Evolutionary conservation across 2,113 vertebrate genomes (phyloP), one percentile per base, ranked within the genome.

Genomic region (Rafetus swinhoei): DNA sequence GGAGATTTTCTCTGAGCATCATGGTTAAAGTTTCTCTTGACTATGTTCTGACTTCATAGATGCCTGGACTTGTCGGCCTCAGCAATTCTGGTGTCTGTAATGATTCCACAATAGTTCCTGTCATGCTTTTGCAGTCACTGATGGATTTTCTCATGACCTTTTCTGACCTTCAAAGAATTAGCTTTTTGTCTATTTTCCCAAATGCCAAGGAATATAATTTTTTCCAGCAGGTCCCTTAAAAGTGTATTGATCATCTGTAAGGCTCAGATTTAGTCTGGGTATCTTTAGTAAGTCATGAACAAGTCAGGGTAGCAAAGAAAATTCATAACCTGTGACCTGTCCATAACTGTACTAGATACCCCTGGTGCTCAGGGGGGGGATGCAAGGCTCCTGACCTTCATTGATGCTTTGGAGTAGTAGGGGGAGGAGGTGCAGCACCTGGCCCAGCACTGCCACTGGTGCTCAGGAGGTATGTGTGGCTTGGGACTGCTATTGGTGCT

Each of bases 111-210:
- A 29, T 79, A 84, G 60, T 45, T 52, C 57, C 84, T 92, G 50
- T 88, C 72, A 82, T 5, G 2, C 25, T 84, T 77, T 53, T 90
- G 79, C 60, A 87, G 74, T 8, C 57, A 72, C 32, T 84, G 25
- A 56, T 55, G 59, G 50, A 50, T 62, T 85, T 79, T 91, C 85
- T 84, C 82, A 79, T 82, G 84, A 27, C 57, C 92, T 79, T 94
- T 92, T 91, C 74, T n/a, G 57, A 81, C 79, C 65, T 82, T n/a
- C 1, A 57, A 93, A 81, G 39, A 89, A 77, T 83, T 82, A 65
- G 14, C 13, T 50, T 95, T 90, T 54, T 27, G 32, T 57, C 18
- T 92, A 79, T 54, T 85, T 76, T 57, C 60, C 27, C 35, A 18
- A 62, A 6, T 90, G 82, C 69, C 84, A 88, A 93, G 79, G 9